Evolutionary conservation across 2,797 vertebrate species (phyloP).

Genomic region (Pseudochirops corinnae): DNA sequence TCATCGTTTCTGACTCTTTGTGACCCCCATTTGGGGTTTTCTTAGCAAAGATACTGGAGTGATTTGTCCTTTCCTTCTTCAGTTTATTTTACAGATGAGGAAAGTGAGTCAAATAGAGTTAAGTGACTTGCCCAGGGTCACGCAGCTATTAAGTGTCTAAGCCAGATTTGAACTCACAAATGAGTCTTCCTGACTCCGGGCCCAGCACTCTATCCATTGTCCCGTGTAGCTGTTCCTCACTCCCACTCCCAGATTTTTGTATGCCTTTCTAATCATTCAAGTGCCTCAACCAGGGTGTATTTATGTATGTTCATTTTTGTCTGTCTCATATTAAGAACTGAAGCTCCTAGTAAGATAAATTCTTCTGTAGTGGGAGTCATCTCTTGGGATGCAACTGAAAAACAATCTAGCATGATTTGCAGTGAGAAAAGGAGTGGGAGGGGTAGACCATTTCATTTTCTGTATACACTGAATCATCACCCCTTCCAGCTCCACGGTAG

Average conservation of each 20-base stretch:
- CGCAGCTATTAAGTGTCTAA: neutral
- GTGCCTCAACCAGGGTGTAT: neutral
- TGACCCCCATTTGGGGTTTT: neutral
- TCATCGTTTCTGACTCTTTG: neutral
- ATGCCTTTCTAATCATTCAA: neutral
- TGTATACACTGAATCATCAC: neutral
- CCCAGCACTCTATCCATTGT: neutral
- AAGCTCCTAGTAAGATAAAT: conserved; percentile 40
- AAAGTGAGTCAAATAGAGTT: neutral
- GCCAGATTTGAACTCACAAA: neutral
- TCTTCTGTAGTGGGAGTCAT: neutral
- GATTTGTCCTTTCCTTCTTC: neutral
- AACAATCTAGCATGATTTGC: neutral
- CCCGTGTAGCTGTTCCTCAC: neutral
- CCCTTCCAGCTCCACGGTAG: neutral
- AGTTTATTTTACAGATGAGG: neutral
- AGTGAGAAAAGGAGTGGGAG: neutral
- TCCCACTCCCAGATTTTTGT: neutral
- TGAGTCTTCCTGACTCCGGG: neutral
- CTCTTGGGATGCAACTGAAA: neutral
- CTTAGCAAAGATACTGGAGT: neutral
- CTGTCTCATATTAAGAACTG: neutral
- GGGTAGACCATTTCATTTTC: neutral
- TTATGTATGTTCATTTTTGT: neutral
- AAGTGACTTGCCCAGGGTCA: neutral